Base-by-base conservation (phyloP, 2,888 invertebrate species). In the Hirtodrosophila duncani region DNA sequence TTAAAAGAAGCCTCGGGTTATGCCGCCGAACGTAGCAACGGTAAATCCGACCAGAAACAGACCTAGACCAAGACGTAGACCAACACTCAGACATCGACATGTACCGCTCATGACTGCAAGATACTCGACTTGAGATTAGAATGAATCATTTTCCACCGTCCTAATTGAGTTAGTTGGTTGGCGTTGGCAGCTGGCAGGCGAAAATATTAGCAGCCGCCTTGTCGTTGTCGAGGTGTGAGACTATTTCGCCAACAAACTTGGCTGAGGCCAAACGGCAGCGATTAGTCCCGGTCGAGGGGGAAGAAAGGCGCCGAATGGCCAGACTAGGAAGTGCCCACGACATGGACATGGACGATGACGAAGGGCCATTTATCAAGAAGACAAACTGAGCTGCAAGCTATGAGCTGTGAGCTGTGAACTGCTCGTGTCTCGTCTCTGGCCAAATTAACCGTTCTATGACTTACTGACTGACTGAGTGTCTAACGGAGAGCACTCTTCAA, bases 61-160 rank as follows among this genome's bases (percentile, higher is more conserved):
- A 45, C 29, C 18, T 9, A 10, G 41, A 13, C 21, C 20, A 38
- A 29, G 38, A 51, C 26, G 34, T 36, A 29, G 36, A 55, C 50
- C 41, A 27, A n/a, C n/a, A n/a, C 24, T 8, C n/a, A 24, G n/a
- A n/a, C n/a, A n/a, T n/a, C n/a, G n/a, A n/a, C n/a, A n/a, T n/a
- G n/a, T n/a, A n/a, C n/a, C n/a, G 64, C 79, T 79, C 80, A 74
- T 74, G 72, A 79, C 72, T 71, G 58, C 52, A 75, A n/a, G 72
- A 74, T 74, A 79, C 80, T 62, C 72, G 72, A 74, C 72, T 79
- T 53, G 48, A 79, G 72, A 74, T 74, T 79, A 79, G 71, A 74
- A 75, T 79, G 72, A 74, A 74, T 79, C 72, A 74, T 79, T 74
- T 67, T 41, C 72, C 59, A 63, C 78, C 72, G 79, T 74, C 80